Evolutionary conservation across 2,888 invertebrate species (phyloP).

Genomic region (Bombyx huttoni): DNA sequence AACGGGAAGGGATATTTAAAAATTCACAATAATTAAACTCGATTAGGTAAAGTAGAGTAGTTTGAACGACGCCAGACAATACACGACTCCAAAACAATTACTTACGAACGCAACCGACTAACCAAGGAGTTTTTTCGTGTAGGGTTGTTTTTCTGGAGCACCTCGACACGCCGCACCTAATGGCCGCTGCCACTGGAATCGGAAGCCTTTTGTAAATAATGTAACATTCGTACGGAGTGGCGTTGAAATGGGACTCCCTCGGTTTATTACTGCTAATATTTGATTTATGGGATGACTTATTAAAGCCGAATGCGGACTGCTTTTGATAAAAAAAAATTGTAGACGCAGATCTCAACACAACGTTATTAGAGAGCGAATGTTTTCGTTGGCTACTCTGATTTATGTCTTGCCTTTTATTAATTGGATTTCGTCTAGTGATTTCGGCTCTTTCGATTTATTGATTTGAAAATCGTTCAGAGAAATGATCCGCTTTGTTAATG

Average conservation of each 20-base stretch:
- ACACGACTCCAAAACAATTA: not conserved
- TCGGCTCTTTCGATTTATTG: not conserved
- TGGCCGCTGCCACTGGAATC: conserved; percentile 21
- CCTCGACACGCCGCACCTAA: conserved; percentile 13
- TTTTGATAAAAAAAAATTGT: conserved; percentile 12
- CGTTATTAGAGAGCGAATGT: conserved; percentile 9
- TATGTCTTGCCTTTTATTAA: conserved; percentile 1
- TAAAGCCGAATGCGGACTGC: conserved; percentile 16
- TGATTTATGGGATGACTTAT: conserved; percentile 42
- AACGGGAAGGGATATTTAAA: not conserved
- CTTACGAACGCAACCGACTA: not conserved
- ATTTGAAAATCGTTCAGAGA: not conserved
- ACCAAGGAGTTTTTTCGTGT: conserved; percentile 10
- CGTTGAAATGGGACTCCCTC: conserved; percentile 21
- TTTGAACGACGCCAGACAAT: not conserved
- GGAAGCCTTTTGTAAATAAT: conserved; percentile 25
- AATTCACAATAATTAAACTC: not conserved
- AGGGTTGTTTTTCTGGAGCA: conserved; percentile 18
- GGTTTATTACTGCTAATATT: conserved; percentile 42
- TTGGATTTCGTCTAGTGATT: conserved; percentile 1
- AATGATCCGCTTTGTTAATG: not conserved
- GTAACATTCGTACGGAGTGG: conserved; percentile 6
- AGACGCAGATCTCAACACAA: conserved; percentile 10
- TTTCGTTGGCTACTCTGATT: conserved; percentile 10
- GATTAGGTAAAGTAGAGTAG: not conserved